phyloP scores from a whole-genome alignment of 2,888 invertebrate species.

The Andrena hattorfiana region DNA sequence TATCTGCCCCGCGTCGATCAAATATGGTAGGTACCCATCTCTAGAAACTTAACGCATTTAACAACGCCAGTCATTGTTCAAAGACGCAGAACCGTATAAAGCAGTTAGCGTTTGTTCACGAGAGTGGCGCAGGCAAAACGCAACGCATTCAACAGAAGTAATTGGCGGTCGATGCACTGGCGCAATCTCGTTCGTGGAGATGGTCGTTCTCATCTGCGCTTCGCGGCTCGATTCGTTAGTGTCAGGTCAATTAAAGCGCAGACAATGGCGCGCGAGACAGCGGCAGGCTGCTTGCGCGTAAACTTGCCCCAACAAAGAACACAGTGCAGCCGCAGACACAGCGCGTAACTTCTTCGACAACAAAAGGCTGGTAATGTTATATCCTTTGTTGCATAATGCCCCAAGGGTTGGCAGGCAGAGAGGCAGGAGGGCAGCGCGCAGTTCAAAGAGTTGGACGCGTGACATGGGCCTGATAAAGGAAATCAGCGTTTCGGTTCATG shows the following conservation, averaged over 20 bases:
- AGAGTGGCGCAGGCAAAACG: neutral
- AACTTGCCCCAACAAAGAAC: slow-evolving; percentile 44
- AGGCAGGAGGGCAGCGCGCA: neutral
- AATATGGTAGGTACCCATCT: neutral
- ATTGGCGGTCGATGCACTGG: slow-evolving; percentile 10
- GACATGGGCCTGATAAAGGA: slow-evolving; percentile 28
- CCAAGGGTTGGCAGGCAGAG: neutral
- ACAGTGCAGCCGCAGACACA: slow-evolving; percentile 21
- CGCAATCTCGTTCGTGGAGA: slow-evolving; percentile 26
- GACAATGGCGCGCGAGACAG: slow-evolving; percentile 41
- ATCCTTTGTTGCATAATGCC: slow-evolving; percentile 49
- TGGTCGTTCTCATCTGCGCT: slow-evolving; percentile 9
- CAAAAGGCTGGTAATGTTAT: slow-evolving; percentile 35
- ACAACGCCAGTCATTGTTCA: slow-evolving; percentile 1
- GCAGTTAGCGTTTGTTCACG: slow-evolving; percentile 26
- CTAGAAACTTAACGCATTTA: neutral
- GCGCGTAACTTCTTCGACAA: slow-evolving; percentile 40
- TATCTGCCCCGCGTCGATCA: neutral
- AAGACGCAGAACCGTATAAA: slow-evolving; percentile 21
- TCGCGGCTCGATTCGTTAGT: slow-evolving; percentile 42
- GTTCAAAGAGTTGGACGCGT: slow-evolving; percentile 27
- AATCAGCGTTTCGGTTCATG: slow-evolving; percentile 18
- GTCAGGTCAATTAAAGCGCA: slow-evolving; percentile 57
- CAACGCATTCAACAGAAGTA: neutral
- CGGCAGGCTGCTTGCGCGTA: slow-evolving; percentile 13